These are phyloP conservation scores for Pseudolaguvia tuberculata DNA, from an alignment of 2,113 vertebrate species.

Conservation along the genomic window DNA sequence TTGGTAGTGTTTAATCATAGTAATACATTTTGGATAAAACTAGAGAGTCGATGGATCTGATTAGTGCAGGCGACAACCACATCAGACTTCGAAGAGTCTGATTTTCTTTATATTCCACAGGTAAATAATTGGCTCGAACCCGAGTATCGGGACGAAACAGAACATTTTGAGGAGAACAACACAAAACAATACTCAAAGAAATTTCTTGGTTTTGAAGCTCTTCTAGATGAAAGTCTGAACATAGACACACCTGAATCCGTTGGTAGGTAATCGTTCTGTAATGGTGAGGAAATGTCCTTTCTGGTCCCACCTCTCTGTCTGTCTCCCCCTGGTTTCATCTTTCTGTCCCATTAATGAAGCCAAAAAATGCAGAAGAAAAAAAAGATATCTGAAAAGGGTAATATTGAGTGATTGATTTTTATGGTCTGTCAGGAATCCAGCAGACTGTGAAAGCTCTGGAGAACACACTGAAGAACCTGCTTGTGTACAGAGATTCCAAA, in stretches of 20 bases:
- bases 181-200: slow-evolving; percentile 43
- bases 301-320: too few relatives aligned
- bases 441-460: slow-evolving; percentile 70
- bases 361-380: too few relatives aligned
- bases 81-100: background rate
- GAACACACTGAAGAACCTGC: slow-evolving; percentile 66
- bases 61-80: background rate
- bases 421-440: slow-evolving; percentile 71
- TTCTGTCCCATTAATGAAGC: too few relatives aligned
- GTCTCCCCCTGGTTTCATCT: too few relatives aligned
- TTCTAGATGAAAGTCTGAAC: slow-evolving; percentile 59
- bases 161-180: slow-evolving; percentile 33
- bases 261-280: slow-evolving; percentile 60
- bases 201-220: slow-evolving; percentile 62
- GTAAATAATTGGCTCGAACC: slow-evolving; percentile 43
- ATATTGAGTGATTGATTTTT: background rate
- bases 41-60: background rate
- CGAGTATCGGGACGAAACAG: slow-evolving; percentile 27
- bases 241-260: slow-evolving; percentile 57
- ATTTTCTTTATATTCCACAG: slow-evolving; percentile 34
- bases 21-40: background rate
- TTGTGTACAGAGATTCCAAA: slow-evolving; percentile 64
- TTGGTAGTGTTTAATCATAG: background rate
- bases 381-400: background rate
- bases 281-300: background rate